Percentiles rank a stretch among this genome's conserved stretches.
These are phyloP conservation scores for Lepidostoma basale DNA, from an alignment of 1,140 invertebrate genomes.

Conservation along the genomic window DNA sequence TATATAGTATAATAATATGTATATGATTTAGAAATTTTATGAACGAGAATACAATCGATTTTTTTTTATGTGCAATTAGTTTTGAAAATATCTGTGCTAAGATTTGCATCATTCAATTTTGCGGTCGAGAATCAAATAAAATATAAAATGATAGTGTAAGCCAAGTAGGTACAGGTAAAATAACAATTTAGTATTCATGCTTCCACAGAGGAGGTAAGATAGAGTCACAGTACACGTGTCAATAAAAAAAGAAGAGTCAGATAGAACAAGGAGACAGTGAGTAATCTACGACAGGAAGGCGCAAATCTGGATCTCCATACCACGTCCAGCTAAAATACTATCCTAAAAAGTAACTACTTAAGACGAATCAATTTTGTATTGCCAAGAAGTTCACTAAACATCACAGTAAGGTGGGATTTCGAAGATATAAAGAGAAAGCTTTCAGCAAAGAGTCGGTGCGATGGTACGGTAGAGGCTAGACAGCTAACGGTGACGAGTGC, in stretches of 20 bases:
- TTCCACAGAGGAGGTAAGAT: not conserved
- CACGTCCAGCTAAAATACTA: slow-evolving; percentile 35
- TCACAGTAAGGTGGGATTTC: slow-evolving; percentile 39
- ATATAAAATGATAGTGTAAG: no score
- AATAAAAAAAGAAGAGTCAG: slow-evolving; percentile 3
- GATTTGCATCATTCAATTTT: slow-evolving; percentile 6
- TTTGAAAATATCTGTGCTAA: slow-evolving; percentile 5
- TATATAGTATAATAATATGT: no score
- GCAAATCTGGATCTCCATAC: slow-evolving; percentile 32
- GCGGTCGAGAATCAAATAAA: not conserved
- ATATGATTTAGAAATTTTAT: no score
- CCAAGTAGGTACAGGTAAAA: slow-evolving; percentile 1
- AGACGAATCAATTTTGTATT: slow-evolving; percentile 32
- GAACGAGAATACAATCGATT: not conserved
- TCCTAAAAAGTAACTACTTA: slow-evolving; percentile 36
- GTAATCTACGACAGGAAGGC: slow-evolving; percentile 32
- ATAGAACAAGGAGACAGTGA: slow-evolving; percentile 9
- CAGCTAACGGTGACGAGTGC: no score
- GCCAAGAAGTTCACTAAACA: slow-evolving; percentile 42
- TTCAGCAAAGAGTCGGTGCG: slow-evolving; percentile 7
- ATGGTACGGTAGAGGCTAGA: no score
- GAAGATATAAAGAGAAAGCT: slow-evolving; percentile 41
- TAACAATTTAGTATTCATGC: slow-evolving; percentile 12
- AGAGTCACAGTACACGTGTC: no score
- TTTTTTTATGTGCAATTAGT: slow-evolving; percentile 7